Evolutionary conservation across 2,888 invertebrate genomes (phyloP), one percentile per base, ranked within the genome.

Genomic region (Napeogenes inachia): DNA sequence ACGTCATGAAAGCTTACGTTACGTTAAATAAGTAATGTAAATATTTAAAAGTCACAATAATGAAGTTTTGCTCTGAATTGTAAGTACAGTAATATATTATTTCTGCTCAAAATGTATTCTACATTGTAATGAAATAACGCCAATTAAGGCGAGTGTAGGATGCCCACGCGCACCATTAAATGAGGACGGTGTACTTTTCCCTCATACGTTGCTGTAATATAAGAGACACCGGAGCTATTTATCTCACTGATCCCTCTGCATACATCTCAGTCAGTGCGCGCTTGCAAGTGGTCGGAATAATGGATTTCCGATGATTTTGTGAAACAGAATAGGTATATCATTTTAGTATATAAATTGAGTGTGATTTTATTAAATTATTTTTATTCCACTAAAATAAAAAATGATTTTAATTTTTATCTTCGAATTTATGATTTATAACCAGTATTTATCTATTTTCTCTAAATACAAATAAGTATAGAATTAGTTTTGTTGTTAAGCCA

Each of bases 181-280:
- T 54, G 59, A 60, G 59, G 53, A 64, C 38, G 47, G n/a, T 30
- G 3, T 50, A 50, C 50, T 30, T 50, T 50, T n/a, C 50, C 50
- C 30, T 47, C 54, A 76, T 77, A 80, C 75, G 77, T 79, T 79
- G 72, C 75, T 75, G 78, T 78, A 75, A 81, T 83, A 82, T 81
- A 84, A 85, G 83, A 82, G 85, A 82, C 82, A 83, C 80, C 75
- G 79, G 77, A 77, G 81, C 82, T 80, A 88, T 88, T 82, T 83
- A 83, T 88, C 85, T 85, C 81, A 85, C 85, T 87, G 85, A 87
- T 86, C 87, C 85, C 82, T 84, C 81, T 84, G 85, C 85, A 87
- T 87, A 85, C 81, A 79, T 86, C 85, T 86, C 84, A 84, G 87
- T 87, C 85, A 84, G 74, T 80, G 81, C 79, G 77, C 75, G 67